These are phyloP conservation scores for Protobothrops flavoviridis DNA, from an alignment of 2,113 vertebrate species.

Conservation along the genomic window DNA sequence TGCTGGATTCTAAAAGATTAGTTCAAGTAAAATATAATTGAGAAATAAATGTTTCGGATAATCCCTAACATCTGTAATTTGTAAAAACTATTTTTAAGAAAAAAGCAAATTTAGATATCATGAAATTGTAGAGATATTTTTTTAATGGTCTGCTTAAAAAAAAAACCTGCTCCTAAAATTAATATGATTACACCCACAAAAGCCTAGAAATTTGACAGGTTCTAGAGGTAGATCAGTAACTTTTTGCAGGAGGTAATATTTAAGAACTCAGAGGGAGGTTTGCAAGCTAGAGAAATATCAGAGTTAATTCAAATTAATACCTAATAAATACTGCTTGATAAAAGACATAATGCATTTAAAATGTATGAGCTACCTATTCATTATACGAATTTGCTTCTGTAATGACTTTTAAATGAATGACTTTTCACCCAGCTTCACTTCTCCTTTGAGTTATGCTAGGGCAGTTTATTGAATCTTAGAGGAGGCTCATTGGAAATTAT, in stretches of 20 bases:
- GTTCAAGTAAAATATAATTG: not conserved
- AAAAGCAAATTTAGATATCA: not conserved
- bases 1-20: not conserved
- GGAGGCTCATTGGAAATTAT: not conserved
- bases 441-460: not conserved
- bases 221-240: not conserved
- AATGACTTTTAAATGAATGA: not conserved
- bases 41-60: not conserved
- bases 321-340: not conserved
- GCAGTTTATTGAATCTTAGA: not conserved
- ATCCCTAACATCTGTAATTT: not conserved
- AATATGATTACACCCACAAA: not conserved
- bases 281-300: not conserved
- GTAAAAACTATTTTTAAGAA: not conserved
- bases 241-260: not conserved
- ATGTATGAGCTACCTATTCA: not conserved
- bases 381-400: constrained; percentile 16
- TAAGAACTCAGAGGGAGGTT: not conserved
- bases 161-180: constrained; percentile 8
- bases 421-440: not conserved
- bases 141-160: not conserved
- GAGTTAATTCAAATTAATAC: constrained; percentile 5
- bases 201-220: not conserved
- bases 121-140: not conserved
- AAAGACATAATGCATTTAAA: not conserved